These are phyloP conservation scores for Cartodere bifasciata DNA, from an alignment of 2,888 invertebrate species.

Conservation along the genomic window DNA sequence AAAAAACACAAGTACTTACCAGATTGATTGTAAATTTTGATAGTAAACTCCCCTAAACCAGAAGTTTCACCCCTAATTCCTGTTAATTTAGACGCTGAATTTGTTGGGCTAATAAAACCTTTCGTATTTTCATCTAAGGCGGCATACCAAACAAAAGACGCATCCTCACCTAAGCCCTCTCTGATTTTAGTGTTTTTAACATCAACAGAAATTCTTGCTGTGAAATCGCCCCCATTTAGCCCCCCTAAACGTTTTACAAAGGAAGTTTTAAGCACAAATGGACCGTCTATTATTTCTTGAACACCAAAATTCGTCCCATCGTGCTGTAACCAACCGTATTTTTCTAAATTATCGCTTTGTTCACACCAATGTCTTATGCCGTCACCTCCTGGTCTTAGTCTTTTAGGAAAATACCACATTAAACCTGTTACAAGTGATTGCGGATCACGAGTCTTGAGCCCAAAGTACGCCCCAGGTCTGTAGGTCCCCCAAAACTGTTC, in stretches of 20 bases:
- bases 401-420: conserved; percentile 87
- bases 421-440: conserved; percentile 82
- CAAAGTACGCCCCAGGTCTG: conserved; percentile 78
- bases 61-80: conserved; percentile 65
- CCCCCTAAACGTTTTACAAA: conserved; percentile 80
- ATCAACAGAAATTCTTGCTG: conserved; percentile 61
- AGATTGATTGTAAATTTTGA: conserved; percentile 39
- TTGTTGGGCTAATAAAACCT: conserved; percentile 41
- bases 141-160: conserved; percentile 68
- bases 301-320: conserved; percentile 87
- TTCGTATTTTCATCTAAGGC: conserved; percentile 64
- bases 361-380: conserved; percentile 90
- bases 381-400: conserved; percentile 52
- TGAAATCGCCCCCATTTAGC: conserved; percentile 85
- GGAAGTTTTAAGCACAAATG: conserved; percentile 65
- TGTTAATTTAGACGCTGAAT: conserved; percentile 41
- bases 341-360: conserved; percentile 66
- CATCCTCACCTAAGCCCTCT: conserved; percentile 39
- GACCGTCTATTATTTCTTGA: conserved; percentile 75
- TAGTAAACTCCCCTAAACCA: conserved; percentile 63
- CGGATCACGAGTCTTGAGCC: conserved; percentile 81
- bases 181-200: conserved; percentile 28
- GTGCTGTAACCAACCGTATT: conserved; percentile 85
- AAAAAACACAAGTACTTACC: conserved; percentile 21
- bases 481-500: conserved; percentile 92